A percentile compares a stretch with the other conserved stretches of the same genome.
These are phyloP conservation scores for Invenusta paracnida DNA, from an alignment of 2,888 invertebrate species.

Conservation along the genomic window DNA sequence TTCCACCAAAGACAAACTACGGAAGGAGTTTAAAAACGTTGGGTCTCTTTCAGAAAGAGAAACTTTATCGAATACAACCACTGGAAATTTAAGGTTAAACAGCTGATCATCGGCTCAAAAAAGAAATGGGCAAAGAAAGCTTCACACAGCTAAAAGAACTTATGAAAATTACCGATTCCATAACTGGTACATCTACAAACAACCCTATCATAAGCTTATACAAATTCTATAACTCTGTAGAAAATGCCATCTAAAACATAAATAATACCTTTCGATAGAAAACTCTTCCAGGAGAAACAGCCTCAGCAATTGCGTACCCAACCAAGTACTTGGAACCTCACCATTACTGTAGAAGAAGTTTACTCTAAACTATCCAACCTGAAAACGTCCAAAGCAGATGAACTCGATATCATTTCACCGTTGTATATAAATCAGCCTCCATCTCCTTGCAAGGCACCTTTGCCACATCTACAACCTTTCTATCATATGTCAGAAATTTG, in stretches of 20 bases:
- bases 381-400: neutral
- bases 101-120: neutral
- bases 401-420: neutral
- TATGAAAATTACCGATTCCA: too few relatives aligned
- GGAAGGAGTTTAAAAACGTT: neutral
- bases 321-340: neutral
- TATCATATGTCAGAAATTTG: too few relatives aligned
- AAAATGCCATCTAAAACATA: neutral
- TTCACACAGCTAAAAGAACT: too few relatives aligned
- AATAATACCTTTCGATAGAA: neutral
- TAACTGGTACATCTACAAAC: neutral
- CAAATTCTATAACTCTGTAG: neutral
- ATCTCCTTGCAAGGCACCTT: too few relatives aligned
- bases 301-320: neutral
- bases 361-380: neutral
- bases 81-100: neutral
- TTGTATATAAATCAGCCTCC: too few relatives aligned
- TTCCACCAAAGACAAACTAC: neutral
- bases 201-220: neutral
- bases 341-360: neutral
- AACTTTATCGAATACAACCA: neutral
- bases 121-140: too few relatives aligned
- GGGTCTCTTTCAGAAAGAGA: neutral
- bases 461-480: too few relatives aligned
- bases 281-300: neutral